Evolutionary conservation across 2,113 vertebrate genomes (phyloP).

Genomic region (Labeo catla): DNA sequence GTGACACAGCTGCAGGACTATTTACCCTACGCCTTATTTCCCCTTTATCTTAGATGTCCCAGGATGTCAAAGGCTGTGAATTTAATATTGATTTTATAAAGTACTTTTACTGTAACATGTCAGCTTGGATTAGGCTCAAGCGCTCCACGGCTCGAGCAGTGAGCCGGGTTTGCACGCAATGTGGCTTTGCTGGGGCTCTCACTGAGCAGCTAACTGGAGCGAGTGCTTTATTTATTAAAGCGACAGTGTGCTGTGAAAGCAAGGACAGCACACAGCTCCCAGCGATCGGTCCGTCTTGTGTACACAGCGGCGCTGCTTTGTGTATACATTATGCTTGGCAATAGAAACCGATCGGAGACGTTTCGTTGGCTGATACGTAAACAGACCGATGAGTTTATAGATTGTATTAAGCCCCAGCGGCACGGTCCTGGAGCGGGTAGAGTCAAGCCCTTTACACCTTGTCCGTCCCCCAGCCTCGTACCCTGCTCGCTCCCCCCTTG

Average conservation of each 20-base stretch:
- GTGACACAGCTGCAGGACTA: slow-evolving; percentile 83
- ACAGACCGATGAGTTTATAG: slow-evolving; percentile 88
- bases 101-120: slow-evolving; percentile 99
- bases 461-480: slow-evolving; percentile 53
- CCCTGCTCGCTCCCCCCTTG: slow-evolving; percentile 39
- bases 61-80: slow-evolving; percentile 92
- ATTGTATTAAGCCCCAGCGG: slow-evolving; percentile 84
- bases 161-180: slow-evolving; percentile 93
- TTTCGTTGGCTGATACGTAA: slow-evolving; percentile 86
- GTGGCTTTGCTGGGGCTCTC: slow-evolving; percentile 72
- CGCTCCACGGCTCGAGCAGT: slow-evolving; percentile 79
- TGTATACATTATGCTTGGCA: slow-evolving; percentile 81
- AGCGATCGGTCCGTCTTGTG: slow-evolving; percentile 78
- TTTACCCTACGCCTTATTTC: slow-evolving; percentile 90
- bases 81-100: slow-evolving; percentile 99
- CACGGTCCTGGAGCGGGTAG: slow-evolving; percentile 65
- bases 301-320: slow-evolving; percentile 76
- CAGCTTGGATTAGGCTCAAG: slow-evolving; percentile 89
- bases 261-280: slow-evolving; percentile 74
- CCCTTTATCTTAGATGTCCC: slow-evolving; percentile 88
- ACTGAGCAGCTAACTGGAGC: slow-evolving; percentile 74
- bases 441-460: neutral
- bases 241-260: slow-evolving; percentile 80
- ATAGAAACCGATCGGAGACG: slow-evolving; percentile 80
- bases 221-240: slow-evolving; percentile 85